These are phyloP conservation scores for Dallia pectoralis DNA, from an alignment of 2,797 vertebrate species.

Conservation along the genomic window DNA sequence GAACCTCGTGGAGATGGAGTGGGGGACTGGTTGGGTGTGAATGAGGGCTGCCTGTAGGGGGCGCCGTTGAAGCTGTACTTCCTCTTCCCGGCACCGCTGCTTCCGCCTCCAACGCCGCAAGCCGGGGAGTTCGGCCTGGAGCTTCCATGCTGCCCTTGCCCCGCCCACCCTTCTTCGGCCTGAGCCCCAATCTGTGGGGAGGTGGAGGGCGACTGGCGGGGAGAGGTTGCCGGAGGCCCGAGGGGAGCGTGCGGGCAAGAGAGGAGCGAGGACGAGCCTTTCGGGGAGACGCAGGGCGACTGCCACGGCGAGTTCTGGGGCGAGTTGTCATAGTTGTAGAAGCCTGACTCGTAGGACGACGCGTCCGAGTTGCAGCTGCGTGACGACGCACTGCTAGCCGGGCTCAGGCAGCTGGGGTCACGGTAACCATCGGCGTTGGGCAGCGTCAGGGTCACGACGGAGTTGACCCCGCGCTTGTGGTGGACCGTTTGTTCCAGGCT, in stretches of 20 bases:
- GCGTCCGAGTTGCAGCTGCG: constrained; percentile 87
- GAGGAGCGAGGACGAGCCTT: constrained; percentile 79
- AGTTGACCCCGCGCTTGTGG: constrained; percentile 65
- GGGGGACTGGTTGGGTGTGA: constrained; percentile 79
- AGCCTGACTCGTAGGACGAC: constrained; percentile 84
- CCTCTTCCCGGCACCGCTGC: constrained; percentile 64
- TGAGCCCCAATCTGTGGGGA: constrained; percentile 75
- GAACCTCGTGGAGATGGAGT: constrained; percentile 78
- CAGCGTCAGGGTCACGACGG: constrained; percentile 80
- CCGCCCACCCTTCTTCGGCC: constrained; percentile 79
- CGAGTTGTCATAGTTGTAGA: constrained; percentile 79
- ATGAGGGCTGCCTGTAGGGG: constrained; percentile 66
- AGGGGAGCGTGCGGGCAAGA: constrained; percentile 71
- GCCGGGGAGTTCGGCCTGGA: constrained; percentile 79
- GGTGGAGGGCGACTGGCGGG: constrained; percentile 75
- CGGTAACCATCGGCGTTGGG: constrained; percentile 81
- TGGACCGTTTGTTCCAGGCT: constrained; percentile 55
- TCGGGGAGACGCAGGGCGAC: constrained; percentile 84
- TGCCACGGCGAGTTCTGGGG: constrained; percentile 87
- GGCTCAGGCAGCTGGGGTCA: constrained; percentile 83
- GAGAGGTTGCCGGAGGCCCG: constrained; percentile 73
- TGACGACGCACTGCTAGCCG: constrained; percentile 84
- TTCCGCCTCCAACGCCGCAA: constrained; percentile 62
- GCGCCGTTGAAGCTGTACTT: constrained; percentile 79
- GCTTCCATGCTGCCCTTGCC: constrained; percentile 49